A percentile compares a stretch with the other conserved stretches of the same genome.
Evolutionary conservation across 2,113 vertebrate species (phyloP).

Genomic region (Dipodomys spectabilis): DNA sequence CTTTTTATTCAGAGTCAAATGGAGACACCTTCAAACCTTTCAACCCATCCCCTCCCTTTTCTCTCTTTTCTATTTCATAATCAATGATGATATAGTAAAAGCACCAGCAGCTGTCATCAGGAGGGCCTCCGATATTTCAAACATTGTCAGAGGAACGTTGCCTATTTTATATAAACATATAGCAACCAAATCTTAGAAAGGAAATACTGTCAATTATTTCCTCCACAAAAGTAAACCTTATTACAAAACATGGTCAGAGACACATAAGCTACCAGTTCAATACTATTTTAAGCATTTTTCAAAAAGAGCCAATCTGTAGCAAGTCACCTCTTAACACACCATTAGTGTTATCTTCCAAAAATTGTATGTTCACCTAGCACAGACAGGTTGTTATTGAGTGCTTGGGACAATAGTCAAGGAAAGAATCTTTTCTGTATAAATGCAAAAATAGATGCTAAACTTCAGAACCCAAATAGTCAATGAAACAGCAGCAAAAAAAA

Average conservation of each 20-base stretch:
- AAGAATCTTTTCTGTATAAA: neutral
- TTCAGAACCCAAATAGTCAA: neutral
- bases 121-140: neutral
- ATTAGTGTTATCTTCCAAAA: neutral
- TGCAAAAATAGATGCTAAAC: neutral
- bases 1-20: too few relatives aligned
- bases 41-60: too few relatives aligned
- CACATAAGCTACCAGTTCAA: neutral
- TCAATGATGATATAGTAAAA: neutral
- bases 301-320: neutral
- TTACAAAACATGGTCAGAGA: neutral
- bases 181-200: neutral
- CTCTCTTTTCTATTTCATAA: too few relatives aligned
- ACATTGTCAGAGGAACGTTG: neutral
- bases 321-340: neutral
- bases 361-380: neutral
- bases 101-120: neutral
- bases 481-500: neutral
- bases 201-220: neutral
- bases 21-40: too few relatives aligned
- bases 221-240: neutral
- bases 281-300: neutral
- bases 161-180: neutral
- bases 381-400: accelerated
- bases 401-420: neutral